Base-by-base conservation (phyloP, 2,888 invertebrate species). In the Machimus rusticus region DNA sequence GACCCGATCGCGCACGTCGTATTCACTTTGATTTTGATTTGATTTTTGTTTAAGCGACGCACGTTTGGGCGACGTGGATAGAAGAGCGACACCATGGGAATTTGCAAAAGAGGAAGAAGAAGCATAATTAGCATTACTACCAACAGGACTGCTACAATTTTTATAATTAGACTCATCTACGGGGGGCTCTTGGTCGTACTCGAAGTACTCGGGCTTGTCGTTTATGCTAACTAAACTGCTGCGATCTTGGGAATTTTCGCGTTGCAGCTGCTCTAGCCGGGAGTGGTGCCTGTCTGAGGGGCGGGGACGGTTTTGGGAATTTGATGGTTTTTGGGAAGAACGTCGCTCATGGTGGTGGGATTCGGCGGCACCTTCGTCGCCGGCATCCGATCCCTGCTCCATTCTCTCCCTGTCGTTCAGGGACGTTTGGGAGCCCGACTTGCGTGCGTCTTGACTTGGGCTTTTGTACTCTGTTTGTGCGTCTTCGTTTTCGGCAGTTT, bases 31-130 rank as follows among this genome's bases (percentile, higher is more conserved):
- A 90, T 89, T 89, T 89, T 82, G 37, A 39, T n/a, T 82, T 9
- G 87, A 89, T 89, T 90, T 90, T 90, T 91, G 91, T 91, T 91
- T 91, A 90, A 91, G 90, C 90, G 91, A 91, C 90, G 90, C 91
- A 91, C 91, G 91, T 91, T 91, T 91, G 89, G 91, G 87, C 46
- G 81, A 82, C 90, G 91, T 91, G 90, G 91, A 90, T 89, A 90
- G 90, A 90, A 89, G 90, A 90, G 91, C 92, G 91, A 92, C 92
- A 91, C 91, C 92, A 91, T 92, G 88, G 86, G 88, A 82, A 86
- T 92, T 92, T 93, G 94, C 92, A 93, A 94, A 94, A 94, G 94
- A 94, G 93, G 94, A 92, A 93, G 94, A 94, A 94, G 94, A 95
- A 93, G 94, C 92, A 92, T 92, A 91, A 93, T 93, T 93, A 93